Evolutionary conservation across 2,888 invertebrate genomes (phyloP), one percentile per base, ranked within the genome.

Genomic region (Oscheius sp.): DNA sequence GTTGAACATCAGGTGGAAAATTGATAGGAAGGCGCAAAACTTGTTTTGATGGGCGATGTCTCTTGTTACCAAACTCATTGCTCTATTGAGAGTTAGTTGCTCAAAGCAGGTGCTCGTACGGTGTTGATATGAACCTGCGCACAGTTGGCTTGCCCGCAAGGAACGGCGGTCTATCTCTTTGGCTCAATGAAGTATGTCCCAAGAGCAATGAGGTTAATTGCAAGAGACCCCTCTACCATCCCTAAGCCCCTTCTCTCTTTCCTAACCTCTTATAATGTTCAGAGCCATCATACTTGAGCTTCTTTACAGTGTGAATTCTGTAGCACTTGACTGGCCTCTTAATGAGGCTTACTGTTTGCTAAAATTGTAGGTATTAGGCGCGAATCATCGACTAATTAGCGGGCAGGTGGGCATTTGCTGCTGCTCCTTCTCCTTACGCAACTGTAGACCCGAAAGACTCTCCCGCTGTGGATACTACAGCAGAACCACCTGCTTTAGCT

Each of bases 371-470:
- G 42, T 68, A 68, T 55, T 68, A 68, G 55, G 68, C 42, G 55
- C 53, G 53, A 55, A 68, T 68, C 37, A 53, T 11, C 33, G 68
- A 35, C 55, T 37, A 68, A 68, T 68, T 68, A 68, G 53, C 55
- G 55, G 55, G 68, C 68, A 68, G 68, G 68, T 68, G 68, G 33
- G 37, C 68, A n/a, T 33, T 50, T 68, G 68, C 68, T 68, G 5
- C 68, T 68, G 55, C 37, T 68, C 48, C 68, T 55, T 13, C 53
- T 33, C 55, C 68, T 68, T 68, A 37, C 68, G 68, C 68, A 68
- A 68, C 68, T 55, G 55, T 33, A 37, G 68, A 33, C 35, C 68
- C 68, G 68, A 68, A 68, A 68, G 68, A 53, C 68, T 21, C 53
- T 53, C 68, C 68, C 68, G 68, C 68, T 68, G 68, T 2, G 68